Evolutionary conservation across 2,888 invertebrate genomes (phyloP).

Genomic region (Tricholauxania praeusta): DNA sequence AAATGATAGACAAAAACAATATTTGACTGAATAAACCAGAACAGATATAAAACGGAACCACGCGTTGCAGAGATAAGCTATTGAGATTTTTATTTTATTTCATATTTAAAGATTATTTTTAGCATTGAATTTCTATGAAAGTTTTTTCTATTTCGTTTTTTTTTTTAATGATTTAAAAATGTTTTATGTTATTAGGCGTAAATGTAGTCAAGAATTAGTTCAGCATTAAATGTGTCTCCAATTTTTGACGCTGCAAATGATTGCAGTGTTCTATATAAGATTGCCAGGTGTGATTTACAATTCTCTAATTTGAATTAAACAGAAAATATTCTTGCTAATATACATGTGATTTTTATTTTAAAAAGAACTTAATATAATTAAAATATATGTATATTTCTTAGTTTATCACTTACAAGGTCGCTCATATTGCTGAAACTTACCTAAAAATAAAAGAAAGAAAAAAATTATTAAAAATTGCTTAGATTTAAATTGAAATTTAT

Average conservation of each 20-base stretch:
- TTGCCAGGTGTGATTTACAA: no score
- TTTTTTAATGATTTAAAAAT: conserved; percentile 3
- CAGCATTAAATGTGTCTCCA: no score
- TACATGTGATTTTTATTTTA: neutral
- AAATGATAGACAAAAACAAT: no score
- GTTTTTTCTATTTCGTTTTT: neutral
- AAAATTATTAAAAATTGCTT: conserved; percentile 18
- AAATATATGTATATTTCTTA: conserved; percentile 4
- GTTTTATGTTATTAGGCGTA: no score
- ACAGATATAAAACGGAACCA: conserved; percentile 7
- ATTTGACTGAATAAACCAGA: no score
- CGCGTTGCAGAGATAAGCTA: no score
- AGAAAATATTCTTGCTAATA: neutral
- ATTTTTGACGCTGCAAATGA: no score
- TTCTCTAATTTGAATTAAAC: neutral
- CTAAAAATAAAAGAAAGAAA: conserved; percentile 40
- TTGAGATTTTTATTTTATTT: neutral
- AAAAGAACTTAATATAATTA: neutral
- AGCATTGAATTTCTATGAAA: no score
- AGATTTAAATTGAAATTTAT: no score
- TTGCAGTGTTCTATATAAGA: no score
- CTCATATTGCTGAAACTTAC: conserved; percentile 42
- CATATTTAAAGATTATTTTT: neutral
- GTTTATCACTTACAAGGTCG: conserved; percentile 42
- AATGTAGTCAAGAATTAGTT: no score